A percentile compares a stretch with the other conserved stretches of the same genome.
Evolutionary conservation across 2,797 vertebrate species (phyloP).

Genomic region (Aeoliscus strigatus): DNA sequence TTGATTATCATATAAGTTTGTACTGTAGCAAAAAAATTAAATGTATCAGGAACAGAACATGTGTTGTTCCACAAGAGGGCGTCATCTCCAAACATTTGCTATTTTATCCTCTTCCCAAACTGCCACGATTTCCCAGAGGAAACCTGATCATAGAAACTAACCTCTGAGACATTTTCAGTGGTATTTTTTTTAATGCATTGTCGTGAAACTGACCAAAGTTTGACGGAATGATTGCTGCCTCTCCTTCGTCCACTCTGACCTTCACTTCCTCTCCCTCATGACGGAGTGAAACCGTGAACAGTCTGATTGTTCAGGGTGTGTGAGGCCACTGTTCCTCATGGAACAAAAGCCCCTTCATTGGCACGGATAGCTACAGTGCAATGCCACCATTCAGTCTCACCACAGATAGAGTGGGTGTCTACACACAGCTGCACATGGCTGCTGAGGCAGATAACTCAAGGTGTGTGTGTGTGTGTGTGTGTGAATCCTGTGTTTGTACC

Average conservation of each 20-base stretch:
- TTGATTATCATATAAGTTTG: too few relatives aligned
- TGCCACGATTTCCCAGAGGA: too few relatives aligned
- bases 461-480: too few relatives aligned
- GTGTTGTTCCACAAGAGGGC: conserved; percentile 46
- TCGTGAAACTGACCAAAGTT: conserved; percentile 5
- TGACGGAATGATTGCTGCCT: conserved; percentile 5
- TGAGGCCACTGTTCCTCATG: conserved; percentile 53
- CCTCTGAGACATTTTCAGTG: background rate
- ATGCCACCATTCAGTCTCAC: conserved; percentile 53
- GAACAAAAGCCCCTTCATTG: conserved; percentile 66
- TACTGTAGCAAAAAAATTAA: too few relatives aligned
- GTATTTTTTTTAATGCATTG: too few relatives aligned
- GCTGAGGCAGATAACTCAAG: conserved; percentile 39
- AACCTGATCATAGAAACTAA: background rate
- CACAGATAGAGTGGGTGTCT: conserved; percentile 31
- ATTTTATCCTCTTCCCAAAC: background rate
- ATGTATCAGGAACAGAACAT: conserved; percentile 1
- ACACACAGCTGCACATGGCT: conserved; percentile 44
- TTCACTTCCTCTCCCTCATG: conserved; percentile 12
- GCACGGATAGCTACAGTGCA: conserved; percentile 37
- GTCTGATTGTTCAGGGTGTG: conserved; percentile 59
- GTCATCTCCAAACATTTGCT: conserved; percentile 25
- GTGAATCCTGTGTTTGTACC: conserved; percentile 1
- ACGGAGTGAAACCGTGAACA: conserved; percentile 46
- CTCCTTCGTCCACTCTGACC: background rate